These are phyloP conservation scores for Gasterosteus aculeatus DNA, from an alignment of 2,113 vertebrate genomes.

Conservation along the genomic window DNA sequence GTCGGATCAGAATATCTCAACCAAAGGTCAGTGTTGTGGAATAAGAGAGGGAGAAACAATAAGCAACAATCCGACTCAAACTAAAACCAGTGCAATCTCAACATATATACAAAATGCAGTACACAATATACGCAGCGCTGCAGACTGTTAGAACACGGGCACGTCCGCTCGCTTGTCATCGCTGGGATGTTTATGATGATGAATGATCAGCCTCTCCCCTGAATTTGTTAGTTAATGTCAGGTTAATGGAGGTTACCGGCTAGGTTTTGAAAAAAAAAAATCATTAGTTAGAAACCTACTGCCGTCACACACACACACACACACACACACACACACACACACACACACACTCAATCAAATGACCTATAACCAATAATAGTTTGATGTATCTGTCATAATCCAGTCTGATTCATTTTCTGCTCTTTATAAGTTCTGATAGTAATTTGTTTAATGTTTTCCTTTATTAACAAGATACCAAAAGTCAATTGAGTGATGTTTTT, in stretches of 20 bases:
- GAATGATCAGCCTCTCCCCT: not conserved
- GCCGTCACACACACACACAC: not conserved
- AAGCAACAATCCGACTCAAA: not conserved
- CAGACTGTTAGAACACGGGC: not conserved
- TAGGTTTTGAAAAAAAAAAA: not conserved
- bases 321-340: slow-evolving; percentile 3
- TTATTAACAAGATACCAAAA: not conserved
- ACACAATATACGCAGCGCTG: not conserved
- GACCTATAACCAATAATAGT: not conserved
- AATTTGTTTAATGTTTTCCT: not conserved
- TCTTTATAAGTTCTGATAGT: not conserved
- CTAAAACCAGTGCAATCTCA: not conserved
- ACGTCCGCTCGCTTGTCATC: not conserved
- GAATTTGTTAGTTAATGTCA: not conserved
- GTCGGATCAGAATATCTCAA: not conserved
- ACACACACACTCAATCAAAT: not conserved
- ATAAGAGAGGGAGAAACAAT: not conserved
- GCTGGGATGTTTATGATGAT: not conserved
- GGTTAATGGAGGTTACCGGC: not conserved
- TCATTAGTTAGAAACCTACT: not conserved
- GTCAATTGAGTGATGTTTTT: not conserved
- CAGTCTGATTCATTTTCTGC: not conserved
- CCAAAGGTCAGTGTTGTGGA: not conserved
- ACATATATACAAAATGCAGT: not conserved
- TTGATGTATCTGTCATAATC: not conserved